Percentiles rank a stretch among this genome's conserved stretches.
phyloP scores from a whole-genome alignment of 2,113 vertebrate species.

The Eclectus roratus region DNA sequence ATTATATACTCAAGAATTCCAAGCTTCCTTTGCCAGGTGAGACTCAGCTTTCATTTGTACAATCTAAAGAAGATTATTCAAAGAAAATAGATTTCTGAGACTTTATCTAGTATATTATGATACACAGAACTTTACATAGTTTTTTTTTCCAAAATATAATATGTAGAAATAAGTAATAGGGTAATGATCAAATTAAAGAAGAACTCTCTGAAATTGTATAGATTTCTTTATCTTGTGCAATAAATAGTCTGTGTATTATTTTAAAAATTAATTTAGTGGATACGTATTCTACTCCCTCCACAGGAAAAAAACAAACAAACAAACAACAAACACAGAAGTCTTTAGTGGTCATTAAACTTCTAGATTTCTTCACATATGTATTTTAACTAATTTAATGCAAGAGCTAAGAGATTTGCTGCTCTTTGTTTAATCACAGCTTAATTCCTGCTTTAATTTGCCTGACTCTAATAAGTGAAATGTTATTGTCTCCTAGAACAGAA shows the following conservation, averaged over 20 bases:
- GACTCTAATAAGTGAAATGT: background rate
- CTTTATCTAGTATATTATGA: background rate
- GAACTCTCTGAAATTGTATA: background rate
- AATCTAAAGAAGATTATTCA: background rate
- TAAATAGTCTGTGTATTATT: background rate
- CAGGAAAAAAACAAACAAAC: rapidly evolving
- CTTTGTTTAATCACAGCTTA: background rate
- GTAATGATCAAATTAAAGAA: background rate
- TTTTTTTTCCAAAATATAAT: background rate
- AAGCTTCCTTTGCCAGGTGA: background rate
- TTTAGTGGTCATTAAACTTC: background rate
- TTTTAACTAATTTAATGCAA: background rate
- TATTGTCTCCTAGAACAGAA: background rate
- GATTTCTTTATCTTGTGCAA: background rate
- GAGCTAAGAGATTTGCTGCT: background rate
- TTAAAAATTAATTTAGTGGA: background rate
- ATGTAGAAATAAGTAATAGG: background rate
- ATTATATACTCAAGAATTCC: background rate
- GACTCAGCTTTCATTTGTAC: background rate
- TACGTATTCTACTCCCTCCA: background rate
- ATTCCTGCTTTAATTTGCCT: background rate
- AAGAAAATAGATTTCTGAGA: background rate
- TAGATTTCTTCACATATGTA: background rate
- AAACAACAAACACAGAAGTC: rapidly evolving
- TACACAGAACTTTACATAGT: background rate